A percentile compares a stretch with the other conserved stretches of the same genome.
These are phyloP conservation scores for Xanthostigma xanthostigma DNA, from an alignment of 2,888 invertebrate species.

Conservation along the genomic window DNA sequence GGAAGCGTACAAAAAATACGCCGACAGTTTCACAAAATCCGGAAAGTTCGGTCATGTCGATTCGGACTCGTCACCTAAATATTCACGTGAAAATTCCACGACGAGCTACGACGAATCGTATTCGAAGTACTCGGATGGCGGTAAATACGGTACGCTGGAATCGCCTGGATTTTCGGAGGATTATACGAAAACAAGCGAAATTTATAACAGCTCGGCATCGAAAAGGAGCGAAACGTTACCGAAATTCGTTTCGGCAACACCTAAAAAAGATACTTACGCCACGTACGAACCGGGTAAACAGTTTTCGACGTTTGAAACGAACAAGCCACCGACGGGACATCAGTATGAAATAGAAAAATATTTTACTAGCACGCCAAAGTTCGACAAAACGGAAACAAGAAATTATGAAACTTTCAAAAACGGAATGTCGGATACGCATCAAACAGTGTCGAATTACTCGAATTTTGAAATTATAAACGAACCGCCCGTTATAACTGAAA, in stretches of 20 bases:
- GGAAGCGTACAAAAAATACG: slow-evolving; percentile 7
- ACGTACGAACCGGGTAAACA: neutral
- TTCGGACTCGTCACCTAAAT: too few species aligned
- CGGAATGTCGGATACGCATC: slow-evolving; percentile 10
- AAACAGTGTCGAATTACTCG: slow-evolving; percentile 17
- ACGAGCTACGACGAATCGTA: neutral
- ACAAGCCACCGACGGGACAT: neutral
- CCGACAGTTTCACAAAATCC: slow-evolving; percentile 3
- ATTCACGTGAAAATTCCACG: neutral
- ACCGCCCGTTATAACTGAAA: slow-evolving; percentile 27
- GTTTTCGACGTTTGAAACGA: neutral
- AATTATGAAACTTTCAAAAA: slow-evolving; percentile 21
- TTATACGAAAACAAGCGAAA: neutral
- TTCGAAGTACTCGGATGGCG: neutral
- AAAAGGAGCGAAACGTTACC: neutral
- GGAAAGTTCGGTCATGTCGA: too few species aligned
- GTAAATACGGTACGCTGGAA: neutral
- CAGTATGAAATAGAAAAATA: slow-evolving; percentile 22
- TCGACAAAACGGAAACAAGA: slow-evolving; percentile 16
- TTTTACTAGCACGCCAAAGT: slow-evolving; percentile 21
- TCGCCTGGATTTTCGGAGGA: neutral
- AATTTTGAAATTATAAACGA: slow-evolving; percentile 25
- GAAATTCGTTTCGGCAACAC: slow-evolving; percentile 6
- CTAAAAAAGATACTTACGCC: neutral
- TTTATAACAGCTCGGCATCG: slow-evolving; percentile 2